Conservation (phyloP, 2,113 vertebrate genomes). For the Serranochromis macrocephalus region DNA sequence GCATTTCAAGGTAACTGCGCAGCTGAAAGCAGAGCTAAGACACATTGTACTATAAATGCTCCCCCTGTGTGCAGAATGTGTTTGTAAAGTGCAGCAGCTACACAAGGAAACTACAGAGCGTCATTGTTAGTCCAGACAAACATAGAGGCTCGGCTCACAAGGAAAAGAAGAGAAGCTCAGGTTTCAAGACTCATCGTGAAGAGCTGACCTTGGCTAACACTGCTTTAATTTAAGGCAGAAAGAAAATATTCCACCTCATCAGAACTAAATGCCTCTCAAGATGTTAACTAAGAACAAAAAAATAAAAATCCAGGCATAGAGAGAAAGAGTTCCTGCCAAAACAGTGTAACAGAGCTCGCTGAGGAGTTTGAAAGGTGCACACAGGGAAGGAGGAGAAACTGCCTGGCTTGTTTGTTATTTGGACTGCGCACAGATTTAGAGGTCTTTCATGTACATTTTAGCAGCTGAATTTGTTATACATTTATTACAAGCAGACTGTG, state of each 20-base stretch:
- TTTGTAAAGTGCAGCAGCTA: slow-evolving; percentile 1
- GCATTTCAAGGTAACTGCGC: slow-evolving; percentile 11
- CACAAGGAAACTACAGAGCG: slow-evolving; percentile 34
- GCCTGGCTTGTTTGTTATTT: slow-evolving; percentile 17
- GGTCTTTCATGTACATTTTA: not conserved
- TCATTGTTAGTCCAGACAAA: slow-evolving; percentile 33
- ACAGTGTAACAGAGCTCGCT: not conserved
- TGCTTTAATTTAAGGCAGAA: not conserved
- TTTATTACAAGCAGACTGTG: not conserved
- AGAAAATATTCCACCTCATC: slow-evolving; percentile 1
- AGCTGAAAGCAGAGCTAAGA: slow-evolving; percentile 20
- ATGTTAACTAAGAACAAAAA: slow-evolving; percentile 17
- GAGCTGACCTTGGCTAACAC: slow-evolving; percentile 15
- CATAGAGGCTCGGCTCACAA: not conserved
- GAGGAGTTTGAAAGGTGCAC: not conserved
- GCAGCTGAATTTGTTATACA: not conserved
- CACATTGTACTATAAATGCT: not conserved
- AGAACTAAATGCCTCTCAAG: not conserved
- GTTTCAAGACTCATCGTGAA: not conserved
- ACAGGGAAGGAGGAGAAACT: not conserved
- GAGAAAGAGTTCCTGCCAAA: slow-evolving; percentile 4
- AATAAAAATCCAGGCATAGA: not conserved
- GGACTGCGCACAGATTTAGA: not conserved
- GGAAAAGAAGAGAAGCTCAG: not conserved
- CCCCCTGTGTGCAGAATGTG: not conserved